A percentile compares a stretch with the other conserved stretches of the same genome.
Evolutionary conservation across 2,113 vertebrate species (phyloP).

Genomic region (Chiloscyllium plagiosum): DNA sequence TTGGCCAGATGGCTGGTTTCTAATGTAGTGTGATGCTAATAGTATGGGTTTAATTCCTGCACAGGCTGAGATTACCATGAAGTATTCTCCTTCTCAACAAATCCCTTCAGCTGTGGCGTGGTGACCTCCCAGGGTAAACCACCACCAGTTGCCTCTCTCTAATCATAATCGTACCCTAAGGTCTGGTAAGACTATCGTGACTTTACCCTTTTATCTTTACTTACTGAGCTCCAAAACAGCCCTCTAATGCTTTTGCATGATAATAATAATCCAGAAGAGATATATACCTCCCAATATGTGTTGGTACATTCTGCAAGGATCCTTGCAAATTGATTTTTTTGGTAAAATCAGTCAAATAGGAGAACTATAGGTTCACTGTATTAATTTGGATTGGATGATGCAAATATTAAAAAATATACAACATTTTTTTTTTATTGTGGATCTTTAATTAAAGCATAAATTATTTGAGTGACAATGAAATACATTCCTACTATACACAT

Average conservation of each 20-base stretch:
- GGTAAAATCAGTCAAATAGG: not conserved
- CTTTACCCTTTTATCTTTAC: no score
- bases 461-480: not conserved
- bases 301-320: not conserved
- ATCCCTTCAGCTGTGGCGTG: no score
- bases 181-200: no score
- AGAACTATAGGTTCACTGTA: not conserved
- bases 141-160: no score
- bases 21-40: no score
- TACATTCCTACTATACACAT: not conserved
- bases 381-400: not conserved
- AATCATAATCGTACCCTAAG: no score
- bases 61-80: no score
- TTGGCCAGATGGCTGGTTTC: no score
- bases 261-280: not conserved
- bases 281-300: not conserved
- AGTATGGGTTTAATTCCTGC: not conserved
- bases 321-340: not conserved
- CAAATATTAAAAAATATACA: not conserved
- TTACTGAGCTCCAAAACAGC: not conserved
- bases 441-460: not conserved
- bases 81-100: no score
- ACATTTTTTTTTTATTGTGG: not conserved
- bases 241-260: not conserved
- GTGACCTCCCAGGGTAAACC: no score